Base-by-base conservation (phyloP, 2,797 vertebrate genomes). In the Sciaenops ocellatus region DNA sequence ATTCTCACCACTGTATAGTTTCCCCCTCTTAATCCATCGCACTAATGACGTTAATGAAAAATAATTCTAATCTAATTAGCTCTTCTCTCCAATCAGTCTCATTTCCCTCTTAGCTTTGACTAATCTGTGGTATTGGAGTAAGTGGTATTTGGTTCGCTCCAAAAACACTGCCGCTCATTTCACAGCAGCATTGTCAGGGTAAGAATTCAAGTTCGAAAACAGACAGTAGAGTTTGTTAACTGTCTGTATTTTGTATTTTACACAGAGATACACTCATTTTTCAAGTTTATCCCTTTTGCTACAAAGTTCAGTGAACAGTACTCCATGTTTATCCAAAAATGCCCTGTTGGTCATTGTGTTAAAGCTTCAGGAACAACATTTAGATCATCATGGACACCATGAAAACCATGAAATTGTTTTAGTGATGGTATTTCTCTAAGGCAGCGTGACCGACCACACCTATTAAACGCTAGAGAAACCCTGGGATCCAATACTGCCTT, bases 31-130 rank as follows among this genome's bases (percentile, higher is more conserved):
- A 83, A 91, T 90, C 67, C 56, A 24, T 61, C 54, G 13, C 52
- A 66, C 77, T 85, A 87, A 89, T 89, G 82, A 89, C 57, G 47
- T 82, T 87, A 90, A 85, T 87, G 79, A 86, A 81, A 81, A 93
- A 80, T 80, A 79, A 85, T 86, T 83, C 68, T 80, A 71, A 89
- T 89, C 73, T 83, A 79, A 88, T 90, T 76, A 80, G 52, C 77
- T 85, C 77, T 69, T 88, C 83, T 79, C 51, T 69, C 66, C 79
- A 75, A 83, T 90, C 87, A 68, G 62, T 86, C 83, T 90, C 65
- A 77, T 80, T 87, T 91, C 87, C 78, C 73, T 69, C 65, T 54
- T n/a, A 38, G 72, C 42, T 82, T 80, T 65, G 65, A 74, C 66
- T 84, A 64, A 80, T 85, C 70, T 81, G 77, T 57, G 80, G 79